Conservation (phyloP, 2,113 vertebrate genomes). For the Bambusicola thoracicus region DNA sequence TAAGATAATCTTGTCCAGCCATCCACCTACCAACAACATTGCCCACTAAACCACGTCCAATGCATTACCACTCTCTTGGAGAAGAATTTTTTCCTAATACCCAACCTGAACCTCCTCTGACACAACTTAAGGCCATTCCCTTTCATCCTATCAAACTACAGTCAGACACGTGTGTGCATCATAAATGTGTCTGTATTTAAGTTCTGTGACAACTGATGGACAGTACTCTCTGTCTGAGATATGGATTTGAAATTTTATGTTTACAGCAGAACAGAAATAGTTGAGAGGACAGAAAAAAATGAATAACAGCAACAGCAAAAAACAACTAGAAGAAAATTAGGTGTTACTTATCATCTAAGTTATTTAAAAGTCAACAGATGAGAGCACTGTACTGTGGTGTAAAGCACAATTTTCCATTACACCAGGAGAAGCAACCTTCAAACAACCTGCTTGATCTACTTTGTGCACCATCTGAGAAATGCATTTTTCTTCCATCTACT, state of each 20-base stretch:
- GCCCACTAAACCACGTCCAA: no score
- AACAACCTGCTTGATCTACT: background rate
- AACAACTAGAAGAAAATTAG: background rate
- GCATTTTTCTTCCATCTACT: background rate
- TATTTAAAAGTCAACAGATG: conserved; percentile 9
- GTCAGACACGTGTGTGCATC: background rate
- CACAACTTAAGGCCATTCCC: no score
- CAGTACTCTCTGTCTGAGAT: background rate
- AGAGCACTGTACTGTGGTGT: background rate
- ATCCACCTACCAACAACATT: no score
- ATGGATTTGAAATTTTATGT: background rate
- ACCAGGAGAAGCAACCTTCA: background rate
- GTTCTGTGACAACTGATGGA: conserved; percentile 10
- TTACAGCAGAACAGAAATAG: background rate
- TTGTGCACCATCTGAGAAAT: background rate
- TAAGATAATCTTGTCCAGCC: no score
- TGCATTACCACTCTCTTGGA: no score
- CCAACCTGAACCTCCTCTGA: no score
- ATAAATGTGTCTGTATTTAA: background rate
- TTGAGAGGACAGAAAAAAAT: conserved; percentile 12
- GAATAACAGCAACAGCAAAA: background rate
- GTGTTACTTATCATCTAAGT: background rate
- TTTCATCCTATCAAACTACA: background rate
- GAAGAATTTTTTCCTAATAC: no score
- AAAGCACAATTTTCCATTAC: background rate